Conservation (phyloP, 2,113 vertebrate species). For the Australoheros scitulus region DNA sequence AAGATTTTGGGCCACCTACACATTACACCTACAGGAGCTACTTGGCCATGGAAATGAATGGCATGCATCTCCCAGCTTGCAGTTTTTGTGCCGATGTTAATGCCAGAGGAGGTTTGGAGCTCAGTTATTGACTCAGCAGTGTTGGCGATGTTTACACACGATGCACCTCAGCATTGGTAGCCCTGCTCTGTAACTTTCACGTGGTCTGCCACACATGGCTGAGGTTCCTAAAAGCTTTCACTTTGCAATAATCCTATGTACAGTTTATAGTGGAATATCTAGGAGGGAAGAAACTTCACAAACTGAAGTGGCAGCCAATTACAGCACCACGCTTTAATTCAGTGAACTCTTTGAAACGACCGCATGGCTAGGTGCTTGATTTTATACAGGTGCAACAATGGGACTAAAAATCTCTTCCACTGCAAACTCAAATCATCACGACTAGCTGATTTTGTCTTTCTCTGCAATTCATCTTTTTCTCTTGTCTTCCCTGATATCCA, state of each 20-base stretch:
- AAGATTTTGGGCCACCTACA: neutral
- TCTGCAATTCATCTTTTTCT: neutral
- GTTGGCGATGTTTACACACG: neutral
- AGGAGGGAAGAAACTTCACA: too few species aligned
- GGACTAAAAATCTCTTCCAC: neutral
- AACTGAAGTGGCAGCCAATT: too few species aligned
- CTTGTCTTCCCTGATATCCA: neutral
- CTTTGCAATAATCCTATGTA: too few species aligned
- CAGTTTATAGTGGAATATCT: too few species aligned
- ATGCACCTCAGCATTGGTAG: neutral
- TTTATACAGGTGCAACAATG: too few species aligned
- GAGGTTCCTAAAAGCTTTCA: too few species aligned
- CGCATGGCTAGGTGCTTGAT: neutral
- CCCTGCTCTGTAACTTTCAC: neutral
- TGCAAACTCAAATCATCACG: neutral
- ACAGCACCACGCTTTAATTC: too few species aligned
- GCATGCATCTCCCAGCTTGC: neutral
- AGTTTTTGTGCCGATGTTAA: neutral
- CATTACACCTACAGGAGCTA: neutral
- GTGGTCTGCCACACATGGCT: neutral
- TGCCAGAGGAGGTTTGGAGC: neutral
- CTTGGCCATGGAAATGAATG: neutral
- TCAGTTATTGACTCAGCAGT: neutral
- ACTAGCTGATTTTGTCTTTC: neutral
- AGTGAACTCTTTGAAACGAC: too few species aligned